These are phyloP conservation scores for Pasiphila rectangulata DNA, from an alignment of 2,888 invertebrate genomes.

Conservation along the genomic window DNA sequence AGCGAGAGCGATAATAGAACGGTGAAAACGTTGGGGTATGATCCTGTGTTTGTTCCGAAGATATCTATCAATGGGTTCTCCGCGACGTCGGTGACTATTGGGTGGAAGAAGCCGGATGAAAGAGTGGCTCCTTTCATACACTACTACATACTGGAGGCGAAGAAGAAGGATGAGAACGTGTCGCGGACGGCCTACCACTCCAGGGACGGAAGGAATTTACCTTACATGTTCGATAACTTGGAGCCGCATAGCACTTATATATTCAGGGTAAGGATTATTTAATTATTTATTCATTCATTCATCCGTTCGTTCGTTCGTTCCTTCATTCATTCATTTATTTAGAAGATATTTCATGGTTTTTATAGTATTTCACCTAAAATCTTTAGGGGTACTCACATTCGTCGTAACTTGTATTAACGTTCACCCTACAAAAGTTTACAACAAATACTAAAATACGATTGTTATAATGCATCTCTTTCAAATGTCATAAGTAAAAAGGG, in stretches of 20 bases:
- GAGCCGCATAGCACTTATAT: constrained; percentile 89
- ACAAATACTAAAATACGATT: too few relatives aligned
- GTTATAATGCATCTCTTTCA: too few relatives aligned
- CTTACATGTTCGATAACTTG: constrained; percentile 89
- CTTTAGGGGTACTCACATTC: too few relatives aligned
- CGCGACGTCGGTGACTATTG: constrained; percentile 89
- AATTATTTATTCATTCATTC: not conserved
- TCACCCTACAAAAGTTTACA: too few relatives aligned
- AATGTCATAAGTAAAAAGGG: too few relatives aligned
- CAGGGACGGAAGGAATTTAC: constrained; percentile 83
- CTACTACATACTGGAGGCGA: constrained; percentile 86
- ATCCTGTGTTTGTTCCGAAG: constrained; percentile 89
- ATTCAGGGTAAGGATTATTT: constrained; percentile 82
- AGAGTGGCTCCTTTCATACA: constrained; percentile 86
- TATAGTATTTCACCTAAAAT: too few relatives aligned
- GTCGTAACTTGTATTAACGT: too few relatives aligned
- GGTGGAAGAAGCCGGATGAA: constrained; percentile 85
- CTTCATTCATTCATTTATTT: too few relatives aligned
- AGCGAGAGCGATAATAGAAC: constrained; percentile 71
- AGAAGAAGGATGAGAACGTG: constrained; percentile 75
- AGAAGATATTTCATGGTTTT: too few relatives aligned
- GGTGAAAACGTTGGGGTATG: constrained; percentile 83
- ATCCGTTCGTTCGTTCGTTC: too few relatives aligned
- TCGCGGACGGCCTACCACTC: constrained; percentile 83
- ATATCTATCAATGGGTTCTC: constrained; percentile 86